phyloP scores from a whole-genome alignment of 1,140 invertebrate species.

The Mylabris phalerata region DNA sequence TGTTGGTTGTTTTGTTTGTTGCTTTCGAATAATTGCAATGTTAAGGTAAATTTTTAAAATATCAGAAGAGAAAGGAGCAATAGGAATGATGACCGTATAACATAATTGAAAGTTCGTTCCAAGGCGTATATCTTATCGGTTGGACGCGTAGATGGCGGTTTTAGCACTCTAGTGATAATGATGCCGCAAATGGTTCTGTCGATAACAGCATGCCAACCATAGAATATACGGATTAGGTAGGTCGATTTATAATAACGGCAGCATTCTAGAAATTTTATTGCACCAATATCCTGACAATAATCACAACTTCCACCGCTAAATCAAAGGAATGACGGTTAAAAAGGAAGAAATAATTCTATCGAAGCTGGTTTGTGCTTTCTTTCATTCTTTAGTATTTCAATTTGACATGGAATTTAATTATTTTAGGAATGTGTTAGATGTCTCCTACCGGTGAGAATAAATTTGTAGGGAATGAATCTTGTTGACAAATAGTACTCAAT shows the following conservation, averaged over 20 bases:
- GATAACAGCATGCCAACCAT: slow-evolving; percentile 25
- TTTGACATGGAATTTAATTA: no score
- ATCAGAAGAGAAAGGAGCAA: slow-evolving; percentile 8
- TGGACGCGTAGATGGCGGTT: slow-evolving; percentile 22
- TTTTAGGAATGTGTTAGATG: no score
- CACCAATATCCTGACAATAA: neutral
- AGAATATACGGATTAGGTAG: slow-evolving; percentile 14
- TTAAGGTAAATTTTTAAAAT: no score
- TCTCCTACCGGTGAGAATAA: no score
- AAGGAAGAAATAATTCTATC: no score
- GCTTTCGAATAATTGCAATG: no score
- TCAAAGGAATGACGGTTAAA: no score
- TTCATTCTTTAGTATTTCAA: no score
- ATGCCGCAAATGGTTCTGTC: slow-evolving; percentile 29
- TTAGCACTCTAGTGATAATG: slow-evolving; percentile 26
- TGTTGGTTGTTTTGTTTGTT: neutral
- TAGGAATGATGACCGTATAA: slow-evolving; percentile 18
- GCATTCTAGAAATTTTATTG: slow-evolving; percentile 11
- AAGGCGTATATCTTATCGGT: slow-evolving; percentile 27
- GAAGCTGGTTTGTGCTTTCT: no score
- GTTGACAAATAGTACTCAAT: no score
- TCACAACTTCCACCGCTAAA: no score
- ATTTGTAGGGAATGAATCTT: no score
- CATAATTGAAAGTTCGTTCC: slow-evolving; percentile 32
- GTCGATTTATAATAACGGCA: slow-evolving; percentile 12